phyloP scores from a whole-genome alignment of 2,888 invertebrate genomes.

The Melanophora roralis region DNA sequence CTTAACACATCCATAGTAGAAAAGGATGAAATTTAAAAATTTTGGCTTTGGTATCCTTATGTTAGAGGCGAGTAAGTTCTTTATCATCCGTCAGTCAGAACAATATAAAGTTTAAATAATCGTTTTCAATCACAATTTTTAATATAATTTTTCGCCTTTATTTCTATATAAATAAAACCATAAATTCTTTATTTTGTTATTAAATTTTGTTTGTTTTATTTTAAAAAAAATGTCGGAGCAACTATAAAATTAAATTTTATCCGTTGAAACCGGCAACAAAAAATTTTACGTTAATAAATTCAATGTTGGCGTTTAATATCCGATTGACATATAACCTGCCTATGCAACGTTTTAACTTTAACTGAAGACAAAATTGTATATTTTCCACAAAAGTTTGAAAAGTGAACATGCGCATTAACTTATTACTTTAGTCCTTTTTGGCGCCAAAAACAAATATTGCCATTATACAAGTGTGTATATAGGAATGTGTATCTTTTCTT shows the following conservation, averaged over 20 bases:
- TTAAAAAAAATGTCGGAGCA: too few relatives aligned
- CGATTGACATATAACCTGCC: constrained; percentile 23
- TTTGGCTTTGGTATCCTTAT: too few relatives aligned
- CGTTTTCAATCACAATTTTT: too few relatives aligned
- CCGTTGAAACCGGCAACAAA: constrained; percentile 13
- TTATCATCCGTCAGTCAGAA: too few relatives aligned
- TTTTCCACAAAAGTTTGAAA: constrained; percentile 5
- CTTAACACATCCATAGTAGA: too few relatives aligned
- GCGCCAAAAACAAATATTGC: constrained; percentile 57
- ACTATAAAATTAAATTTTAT: neutral
- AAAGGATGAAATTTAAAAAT: too few relatives aligned
- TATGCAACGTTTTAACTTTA: constrained; percentile 44
- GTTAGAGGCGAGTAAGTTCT: too few relatives aligned
- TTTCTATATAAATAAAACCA: too few relatives aligned
- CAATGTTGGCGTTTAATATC: neutral
- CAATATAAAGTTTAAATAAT: too few relatives aligned
- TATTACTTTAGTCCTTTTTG: constrained; percentile 50
- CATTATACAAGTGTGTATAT: neutral
- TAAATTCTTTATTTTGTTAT: too few relatives aligned
- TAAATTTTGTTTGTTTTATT: too few relatives aligned
- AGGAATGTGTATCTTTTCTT: neutral
- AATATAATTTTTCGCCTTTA: too few relatives aligned
- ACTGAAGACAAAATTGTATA: constrained; percentile 43
- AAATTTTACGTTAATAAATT: constrained; percentile 4
- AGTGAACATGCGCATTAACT: constrained; percentile 50